Conservation (phyloP, 2,888 invertebrate genomes). For the Machimus rusticus region DNA sequence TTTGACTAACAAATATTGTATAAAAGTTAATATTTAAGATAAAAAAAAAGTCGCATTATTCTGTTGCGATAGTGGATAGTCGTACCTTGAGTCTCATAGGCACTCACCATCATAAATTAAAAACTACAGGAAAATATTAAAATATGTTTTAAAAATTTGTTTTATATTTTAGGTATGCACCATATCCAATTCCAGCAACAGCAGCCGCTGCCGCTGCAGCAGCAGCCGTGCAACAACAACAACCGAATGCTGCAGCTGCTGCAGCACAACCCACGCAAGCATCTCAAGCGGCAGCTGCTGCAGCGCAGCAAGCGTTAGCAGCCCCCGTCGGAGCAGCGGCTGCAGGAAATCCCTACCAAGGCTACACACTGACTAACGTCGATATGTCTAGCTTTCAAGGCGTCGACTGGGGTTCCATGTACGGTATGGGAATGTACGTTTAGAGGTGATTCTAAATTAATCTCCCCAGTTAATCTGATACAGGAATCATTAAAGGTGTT, state of each 20-base stretch:
- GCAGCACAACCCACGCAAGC: conserved; percentile 60
- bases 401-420: conserved; percentile 91
- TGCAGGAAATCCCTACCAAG: conserved; percentile 75
- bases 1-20: too few relatives aligned
- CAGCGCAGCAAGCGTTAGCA: conserved; percentile 53
- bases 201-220: conserved; percentile 65
- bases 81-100: background rate
- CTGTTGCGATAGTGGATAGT: too few relatives aligned
- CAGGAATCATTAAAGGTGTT: conserved; percentile 46
- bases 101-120: background rate
- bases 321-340: conserved; percentile 67
- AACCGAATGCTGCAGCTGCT: conserved; percentile 61
- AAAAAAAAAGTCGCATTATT: too few relatives aligned
- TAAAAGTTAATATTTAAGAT: too few relatives aligned
- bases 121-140: background rate
- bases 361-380: conserved; percentile 85
- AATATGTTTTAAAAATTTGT: background rate
- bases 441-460: conserved; percentile 33
- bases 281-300: conserved; percentile 53
- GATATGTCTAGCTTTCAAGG: conserved; percentile 93
- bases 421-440: conserved; percentile 93
- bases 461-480: conserved; percentile 45
- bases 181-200: conserved; percentile 69
- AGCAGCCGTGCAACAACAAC: conserved; percentile 60
- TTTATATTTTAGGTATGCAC: conserved; percentile 67